Conservation (phyloP, 2,113 vertebrate genomes). For the Rhodinocichla rosea region DNA sequence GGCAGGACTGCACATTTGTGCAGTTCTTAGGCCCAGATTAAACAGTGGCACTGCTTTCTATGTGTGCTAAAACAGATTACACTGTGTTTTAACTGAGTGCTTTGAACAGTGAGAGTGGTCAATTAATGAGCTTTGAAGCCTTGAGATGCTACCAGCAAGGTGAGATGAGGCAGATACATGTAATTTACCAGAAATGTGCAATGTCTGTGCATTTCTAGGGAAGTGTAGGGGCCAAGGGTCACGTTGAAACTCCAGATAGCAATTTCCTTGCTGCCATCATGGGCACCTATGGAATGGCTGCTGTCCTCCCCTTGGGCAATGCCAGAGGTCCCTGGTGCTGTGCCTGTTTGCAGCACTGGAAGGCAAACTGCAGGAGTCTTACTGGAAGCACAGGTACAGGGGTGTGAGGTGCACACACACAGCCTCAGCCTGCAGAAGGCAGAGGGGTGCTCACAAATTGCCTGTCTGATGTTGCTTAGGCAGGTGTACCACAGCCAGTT, state of each 20-base stretch:
- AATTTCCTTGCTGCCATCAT: not conserved
- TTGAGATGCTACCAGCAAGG: not conserved
- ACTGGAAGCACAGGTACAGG: not conserved
- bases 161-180: not conserved
- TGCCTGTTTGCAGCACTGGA: not conserved
- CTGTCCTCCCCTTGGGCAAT: not conserved
- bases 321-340: not conserved
- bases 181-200: not conserved
- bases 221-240: not conserved
- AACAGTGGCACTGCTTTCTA: not conserved
- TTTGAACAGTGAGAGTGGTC: not conserved
- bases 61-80: not conserved
- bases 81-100: not conserved
- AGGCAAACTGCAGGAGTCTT: not conserved
- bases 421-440: not conserved
- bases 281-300: not conserved
- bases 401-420: not conserved
- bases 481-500: not conserved
- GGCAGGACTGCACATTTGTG: not conserved
- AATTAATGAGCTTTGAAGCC: not conserved
- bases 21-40: not conserved
- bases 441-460: not conserved
- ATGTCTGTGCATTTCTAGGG: not conserved
- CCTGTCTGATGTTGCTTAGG: not conserved
- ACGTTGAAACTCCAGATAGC: fast-evolving